A percentile compares a stretch with the other conserved stretches of the same genome.
Conservation (phyloP, 2,797 vertebrate species). For the Linurgus olivaceus region DNA sequence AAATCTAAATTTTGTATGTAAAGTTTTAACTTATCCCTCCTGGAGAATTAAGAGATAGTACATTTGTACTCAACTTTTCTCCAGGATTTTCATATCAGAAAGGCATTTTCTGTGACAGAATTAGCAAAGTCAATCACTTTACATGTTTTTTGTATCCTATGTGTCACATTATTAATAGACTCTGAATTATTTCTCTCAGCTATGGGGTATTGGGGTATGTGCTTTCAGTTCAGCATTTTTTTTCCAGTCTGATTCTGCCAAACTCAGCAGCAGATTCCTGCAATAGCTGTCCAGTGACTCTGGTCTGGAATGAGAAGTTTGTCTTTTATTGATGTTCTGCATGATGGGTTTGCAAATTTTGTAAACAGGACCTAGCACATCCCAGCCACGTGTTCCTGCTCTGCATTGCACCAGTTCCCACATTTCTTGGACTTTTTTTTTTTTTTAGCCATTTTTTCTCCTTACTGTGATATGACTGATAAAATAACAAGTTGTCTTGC, state of each 20-base stretch:
- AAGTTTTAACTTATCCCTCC: neutral
- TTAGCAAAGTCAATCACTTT: neutral
- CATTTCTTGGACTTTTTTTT: neutral
- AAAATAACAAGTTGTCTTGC: neutral
- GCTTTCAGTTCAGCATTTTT: neutral
- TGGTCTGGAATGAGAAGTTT: neutral
- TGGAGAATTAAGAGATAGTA: neutral
- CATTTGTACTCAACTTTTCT: neutral
- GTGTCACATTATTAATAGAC: neutral
- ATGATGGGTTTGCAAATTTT: neutral
- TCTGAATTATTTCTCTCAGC: neutral
- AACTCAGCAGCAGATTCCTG: neutral
- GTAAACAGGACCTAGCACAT: neutral
- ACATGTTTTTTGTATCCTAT: neutral
- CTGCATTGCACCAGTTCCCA: neutral
- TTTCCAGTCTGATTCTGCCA: neutral
- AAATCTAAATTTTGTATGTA: neutral
- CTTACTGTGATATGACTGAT: neutral
- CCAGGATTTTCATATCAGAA: neutral
- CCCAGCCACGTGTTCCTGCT: neutral
- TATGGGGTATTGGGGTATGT: neutral
- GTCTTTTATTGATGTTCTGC: neutral
- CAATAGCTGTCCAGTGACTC: neutral
- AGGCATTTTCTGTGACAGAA: neutral
- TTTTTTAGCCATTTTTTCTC: neutral